Evolutionary conservation across 2,888 invertebrate genomes (phyloP).

Genomic region (Trichopria drosophilae): DNA sequence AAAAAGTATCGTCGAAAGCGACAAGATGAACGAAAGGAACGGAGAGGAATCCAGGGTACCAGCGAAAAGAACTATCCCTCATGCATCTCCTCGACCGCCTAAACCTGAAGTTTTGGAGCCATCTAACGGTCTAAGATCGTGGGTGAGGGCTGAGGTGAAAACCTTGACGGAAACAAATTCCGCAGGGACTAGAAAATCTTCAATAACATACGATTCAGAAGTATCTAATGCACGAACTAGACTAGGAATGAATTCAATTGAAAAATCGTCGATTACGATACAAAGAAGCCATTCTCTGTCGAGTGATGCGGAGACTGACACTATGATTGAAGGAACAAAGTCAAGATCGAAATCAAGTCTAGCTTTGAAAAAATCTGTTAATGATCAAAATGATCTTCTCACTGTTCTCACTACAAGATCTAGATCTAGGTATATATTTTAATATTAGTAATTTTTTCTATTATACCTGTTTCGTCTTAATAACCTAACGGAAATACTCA

Average conservation of each 20-base stretch:
- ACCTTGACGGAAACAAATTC: constrained; percentile 32
- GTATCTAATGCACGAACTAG: constrained; percentile 13
- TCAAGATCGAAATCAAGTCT: constrained; percentile 11
- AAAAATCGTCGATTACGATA: constrained; percentile 27
- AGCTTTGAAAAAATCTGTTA: constrained; percentile 31
- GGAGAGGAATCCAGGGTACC: constrained; percentile 60
- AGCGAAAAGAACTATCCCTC: constrained; percentile 60
- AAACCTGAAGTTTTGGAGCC: constrained; percentile 47
- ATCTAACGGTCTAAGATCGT: constrained; percentile 50
- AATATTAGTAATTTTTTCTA: background rate
- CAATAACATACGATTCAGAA: constrained; percentile 13
- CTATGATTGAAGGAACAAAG: constrained; percentile 7
- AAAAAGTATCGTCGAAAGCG: constrained; percentile 54
- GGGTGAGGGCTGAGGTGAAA: constrained; percentile 49
- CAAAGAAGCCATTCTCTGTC: constrained; percentile 21
- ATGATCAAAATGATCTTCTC: constrained; percentile 45
- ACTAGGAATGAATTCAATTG: constrained; percentile 4
- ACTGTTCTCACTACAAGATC: constrained; percentile 51
- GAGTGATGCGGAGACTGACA: constrained; percentile 11
- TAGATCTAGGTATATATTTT: constrained; percentile 39
- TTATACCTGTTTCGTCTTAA: no score
- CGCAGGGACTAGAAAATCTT: constrained; percentile 13
- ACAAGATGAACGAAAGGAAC: constrained; percentile 61
- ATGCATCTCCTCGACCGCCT: constrained; percentile 59
- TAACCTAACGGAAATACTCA: no score